Evolutionary conservation across 2,888 invertebrate species (phyloP), one percentile per base, ranked within the genome.

Genomic region (Drosophila testacea): DNA sequence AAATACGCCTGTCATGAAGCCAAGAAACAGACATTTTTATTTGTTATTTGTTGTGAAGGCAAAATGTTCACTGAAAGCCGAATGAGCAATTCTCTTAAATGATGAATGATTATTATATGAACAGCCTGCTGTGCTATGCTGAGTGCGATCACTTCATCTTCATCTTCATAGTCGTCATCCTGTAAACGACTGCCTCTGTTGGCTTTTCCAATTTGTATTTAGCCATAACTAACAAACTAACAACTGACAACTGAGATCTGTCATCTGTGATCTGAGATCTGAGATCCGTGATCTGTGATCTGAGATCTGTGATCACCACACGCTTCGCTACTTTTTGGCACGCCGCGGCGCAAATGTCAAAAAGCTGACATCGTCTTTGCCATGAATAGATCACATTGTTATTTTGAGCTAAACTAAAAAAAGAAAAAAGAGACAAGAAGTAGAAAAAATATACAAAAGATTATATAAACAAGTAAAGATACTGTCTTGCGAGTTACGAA

Each of bases 311-410:
- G 78, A 75, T 83, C 69, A 75, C 76, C 84, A 78, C 76, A 83
- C 83, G 83, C 83, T 87, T 83, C 76, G 79, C 84, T 87, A 83
- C 85, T 87, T 83, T 83, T 83, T 83, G 88, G 83, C 83, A 87
- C 85, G 62, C 79, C 72, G 68, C 61, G 73, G 73, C 63, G 73
- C 71, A 83, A 83, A 83, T 77, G 73, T 76, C 78, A 77, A 77
- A 76, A 77, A 56, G 78, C 64, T 72, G 73, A 65, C 64, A 65
- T 34, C 73, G 61, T 55, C 57, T 54, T 56, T 68, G 61, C 30
- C 67, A 80, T 82, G 81, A 82, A 85, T 82, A 72, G 83, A 55
- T 66, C 71, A 77, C 81, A 83, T 85, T 82, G 81, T 82, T 68
- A 48, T 46, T 62, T 62, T 39, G 4, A 38, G 22, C 36, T 27